Base-by-base conservation (phyloP, 2,113 vertebrate genomes). In the Chloropsis cyanopogon region DNA sequence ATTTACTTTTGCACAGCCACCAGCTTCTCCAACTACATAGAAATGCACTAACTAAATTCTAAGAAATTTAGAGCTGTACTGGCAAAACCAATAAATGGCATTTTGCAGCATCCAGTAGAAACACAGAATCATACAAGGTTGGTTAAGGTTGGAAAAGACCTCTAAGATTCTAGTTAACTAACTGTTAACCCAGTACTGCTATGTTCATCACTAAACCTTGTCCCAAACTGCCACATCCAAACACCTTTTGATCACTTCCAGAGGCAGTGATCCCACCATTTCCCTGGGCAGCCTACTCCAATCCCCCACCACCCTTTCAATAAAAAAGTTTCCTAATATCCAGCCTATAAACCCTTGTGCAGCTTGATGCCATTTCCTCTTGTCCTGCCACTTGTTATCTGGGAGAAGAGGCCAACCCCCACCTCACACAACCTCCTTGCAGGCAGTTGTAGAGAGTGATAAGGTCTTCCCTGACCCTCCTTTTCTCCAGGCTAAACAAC, bases 31-130 rank as follows among this genome's bases (percentile, higher is more conserved):
- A 46, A 41, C 81, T 79, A 65, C 47, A 94, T 26, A 96, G 75
- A 97, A 96, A 92, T 37, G 53, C 56, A 70, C 26, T 47, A 68
- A 73, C 65, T 85, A 82, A 69, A 76, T 94, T 81, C 39, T 83
- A 44, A 73, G 26, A 52, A 81, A 56, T 81, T 53, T 29, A 68
- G 50, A 92, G 28, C 65, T 63, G 3, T 42, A 50, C 23, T 91
- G 80, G 56, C 44, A 94, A 96, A 90, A 84, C 14, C 29, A 12
- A 86, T 94, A 82, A 94, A 83, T 29, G 17, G 41, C 10, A 69
- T 41, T 78, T 92, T 70, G 44, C 31, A 89, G 72, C 4, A 6
- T 31, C 44, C 79, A 95, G 35, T 9, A 23, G 14, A 44, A 61
- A 29, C 23, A 46, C 1, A 52, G 24, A 73, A 44, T 29, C 39